A percentile compares a stretch with the other conserved stretches of the same genome.
These are phyloP conservation scores for Trogon surrucura DNA, from an alignment of 2,113 vertebrate genomes.

Conservation along the genomic window DNA sequence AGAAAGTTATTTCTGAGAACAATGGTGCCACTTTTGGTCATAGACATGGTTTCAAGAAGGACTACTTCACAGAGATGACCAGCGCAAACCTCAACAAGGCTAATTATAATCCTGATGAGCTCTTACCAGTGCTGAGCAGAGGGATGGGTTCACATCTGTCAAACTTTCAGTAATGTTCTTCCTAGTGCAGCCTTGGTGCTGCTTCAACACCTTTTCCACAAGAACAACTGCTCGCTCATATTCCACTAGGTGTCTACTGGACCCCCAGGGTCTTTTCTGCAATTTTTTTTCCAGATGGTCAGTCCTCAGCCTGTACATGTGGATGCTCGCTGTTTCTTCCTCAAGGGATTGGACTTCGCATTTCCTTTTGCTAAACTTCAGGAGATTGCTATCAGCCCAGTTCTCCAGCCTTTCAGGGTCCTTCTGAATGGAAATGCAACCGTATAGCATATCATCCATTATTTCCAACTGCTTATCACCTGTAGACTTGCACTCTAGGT, in stretches of 20 bases:
- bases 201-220: not conserved
- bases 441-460: not conserved
- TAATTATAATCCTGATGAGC: not conserved
- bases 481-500: not conserved
- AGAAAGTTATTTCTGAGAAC: not conserved
- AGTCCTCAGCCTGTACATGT: not conserved
- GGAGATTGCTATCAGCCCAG: not conserved
- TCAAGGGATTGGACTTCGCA: not conserved
- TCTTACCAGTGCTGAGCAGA: not conserved
- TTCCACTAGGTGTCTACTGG: not conserved
- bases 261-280: not conserved
- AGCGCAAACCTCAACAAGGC: not conserved
- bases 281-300: not conserved
- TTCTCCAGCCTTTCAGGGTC: not conserved
- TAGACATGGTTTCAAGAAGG: not conserved
- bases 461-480: not conserved
- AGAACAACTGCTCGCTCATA: not conserved
- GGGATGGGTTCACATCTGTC: accelerated
- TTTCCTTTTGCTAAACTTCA: not conserved
- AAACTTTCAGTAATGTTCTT: accelerated
- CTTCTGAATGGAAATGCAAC: not conserved
- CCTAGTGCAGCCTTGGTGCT: not conserved
- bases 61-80: not conserved
- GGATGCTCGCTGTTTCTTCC: not conserved
- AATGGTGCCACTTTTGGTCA: not conserved